A percentile compares a stretch with the other conserved stretches of the same genome.
These are phyloP conservation scores for Zaprionus gabonicus DNA, from an alignment of 1,140 invertebrate species.

Conservation along the genomic window DNA sequence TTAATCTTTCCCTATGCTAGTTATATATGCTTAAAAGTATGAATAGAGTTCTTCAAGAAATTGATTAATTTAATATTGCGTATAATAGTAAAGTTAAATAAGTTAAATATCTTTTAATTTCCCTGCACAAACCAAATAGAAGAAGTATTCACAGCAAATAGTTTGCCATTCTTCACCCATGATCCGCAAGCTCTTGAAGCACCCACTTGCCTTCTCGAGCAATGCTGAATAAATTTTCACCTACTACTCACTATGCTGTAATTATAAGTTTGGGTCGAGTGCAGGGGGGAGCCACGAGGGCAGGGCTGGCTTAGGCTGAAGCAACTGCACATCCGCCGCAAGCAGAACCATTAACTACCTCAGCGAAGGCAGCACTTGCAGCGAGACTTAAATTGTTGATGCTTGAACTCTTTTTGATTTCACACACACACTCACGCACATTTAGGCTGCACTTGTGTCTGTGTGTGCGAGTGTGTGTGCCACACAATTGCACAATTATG, in stretches of 20 bases:
- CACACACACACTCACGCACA: constrained; percentile 5
- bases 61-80: not conserved
- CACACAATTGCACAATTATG: constrained; percentile 79
- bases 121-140: not conserved
- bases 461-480: constrained; percentile 17
- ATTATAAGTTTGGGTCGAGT: constrained; percentile 5
- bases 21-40: not conserved
- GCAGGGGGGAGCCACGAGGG: not conserved
- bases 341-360: constrained; percentile 63
- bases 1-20: no score
- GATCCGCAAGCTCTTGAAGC: not conserved
- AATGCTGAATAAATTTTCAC: not conserved
- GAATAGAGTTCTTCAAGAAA: not conserved
- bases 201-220: not conserved
- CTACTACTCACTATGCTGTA: not conserved
- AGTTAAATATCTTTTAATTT: not conserved
- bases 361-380: constrained; percentile 49
- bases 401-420: constrained; percentile 82
- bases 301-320: constrained; percentile 21
- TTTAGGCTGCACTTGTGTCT: not conserved
- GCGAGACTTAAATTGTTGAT: constrained; percentile 64
- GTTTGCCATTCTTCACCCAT: not conserved
- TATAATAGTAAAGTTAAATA: not conserved
- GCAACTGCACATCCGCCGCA: constrained; percentile 67
- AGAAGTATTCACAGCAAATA: not conserved